Evolutionary conservation across 2,113 vertebrate genomes (phyloP), one percentile per base, ranked within the genome.

Genomic region (Gallinago media): DNA sequence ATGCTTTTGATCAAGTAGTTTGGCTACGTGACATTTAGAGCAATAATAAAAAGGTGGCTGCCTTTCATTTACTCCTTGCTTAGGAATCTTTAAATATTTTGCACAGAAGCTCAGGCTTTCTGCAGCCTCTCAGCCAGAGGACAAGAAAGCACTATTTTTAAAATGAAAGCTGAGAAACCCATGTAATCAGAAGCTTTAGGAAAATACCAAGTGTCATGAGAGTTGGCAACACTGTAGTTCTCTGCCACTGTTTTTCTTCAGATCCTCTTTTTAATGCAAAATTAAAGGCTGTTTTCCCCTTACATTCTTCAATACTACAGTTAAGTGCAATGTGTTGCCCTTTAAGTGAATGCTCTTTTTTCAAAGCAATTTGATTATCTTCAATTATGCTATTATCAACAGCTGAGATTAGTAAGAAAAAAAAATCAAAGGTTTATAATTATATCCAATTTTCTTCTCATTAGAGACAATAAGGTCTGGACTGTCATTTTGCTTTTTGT

Each of bases 61-160:
- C 12, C 50, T 68, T 90, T 83, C 83, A 66, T 52, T 79, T 70
- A 22, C 31, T 91, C 67, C 42, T 90, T 8, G 44, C 8, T 61
- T n/a, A 70, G 11, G 25, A 50, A 67, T 83, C 52, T 80, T 80
- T 44, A 67, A 61, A 50, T 67, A 58, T 44, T 92, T 84, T 36
- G 46, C n/a, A 11, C 29, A 19, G 58, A 77, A 90, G n/a, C 58
- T 46, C 59, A 40, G 65, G 34, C 38, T 83, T 93, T 83, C 63
- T 58, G 32, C 55, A 88, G 20, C 78, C 46, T 77, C 42, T 63
- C 34, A 91, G 26, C 32, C 68, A 90, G 65, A 85, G 71, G 54
- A 89, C 40, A 75, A 92, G 62, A 88, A 93, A 94, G 78, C 17
- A 73, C 63, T 92, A 83, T 87, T 91, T 96, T 92, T 73, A 92